Conservation (phyloP, 2,113 vertebrate species). For the Vulpes lagopus region DNA sequence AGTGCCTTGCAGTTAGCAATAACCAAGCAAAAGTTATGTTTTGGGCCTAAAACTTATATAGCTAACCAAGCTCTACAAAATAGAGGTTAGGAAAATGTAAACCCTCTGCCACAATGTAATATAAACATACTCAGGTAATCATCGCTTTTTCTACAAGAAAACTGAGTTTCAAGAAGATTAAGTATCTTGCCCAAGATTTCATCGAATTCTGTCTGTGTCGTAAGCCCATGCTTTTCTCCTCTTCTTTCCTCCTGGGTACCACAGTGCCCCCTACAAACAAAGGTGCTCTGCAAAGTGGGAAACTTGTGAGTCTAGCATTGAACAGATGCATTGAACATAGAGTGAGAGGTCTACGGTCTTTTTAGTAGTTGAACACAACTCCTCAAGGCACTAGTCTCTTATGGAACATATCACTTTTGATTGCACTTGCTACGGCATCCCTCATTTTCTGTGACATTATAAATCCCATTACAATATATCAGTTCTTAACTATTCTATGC, state of each 20-base stretch:
- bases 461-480: neutral
- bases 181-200: neutral
- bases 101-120: neutral
- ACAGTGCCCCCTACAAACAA: neutral
- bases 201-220: neutral
- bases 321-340: too few relatives aligned
- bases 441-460: neutral
- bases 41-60: neutral
- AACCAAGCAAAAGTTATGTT: conserved; percentile 11
- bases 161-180: neutral
- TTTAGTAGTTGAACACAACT: neutral
- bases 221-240: neutral
- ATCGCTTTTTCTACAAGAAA: neutral
- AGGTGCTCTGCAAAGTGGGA: neutral
- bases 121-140: neutral
- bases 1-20: neutral
- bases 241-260: neutral
- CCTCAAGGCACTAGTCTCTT: neutral
- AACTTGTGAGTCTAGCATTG: neutral
- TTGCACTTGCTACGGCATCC: neutral
- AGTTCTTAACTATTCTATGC: neutral
- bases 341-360: neutral
- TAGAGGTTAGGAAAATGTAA: neutral
- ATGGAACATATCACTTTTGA: neutral
- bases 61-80: conserved; percentile 4